phyloP scores from a whole-genome alignment of 2,113 vertebrate genomes.

The Otus sunia region DNA sequence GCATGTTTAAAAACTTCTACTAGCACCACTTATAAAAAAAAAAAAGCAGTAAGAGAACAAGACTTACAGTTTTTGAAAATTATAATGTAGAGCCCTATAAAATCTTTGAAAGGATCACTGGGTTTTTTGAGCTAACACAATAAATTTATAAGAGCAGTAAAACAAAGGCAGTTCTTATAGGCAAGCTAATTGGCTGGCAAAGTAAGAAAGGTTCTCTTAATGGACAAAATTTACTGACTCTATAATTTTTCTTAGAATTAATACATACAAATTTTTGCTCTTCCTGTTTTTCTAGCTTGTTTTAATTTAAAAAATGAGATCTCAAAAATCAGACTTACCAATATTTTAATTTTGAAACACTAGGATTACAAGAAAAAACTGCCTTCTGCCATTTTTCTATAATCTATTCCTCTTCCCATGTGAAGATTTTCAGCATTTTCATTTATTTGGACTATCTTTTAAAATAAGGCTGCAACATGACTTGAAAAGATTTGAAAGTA shows the following conservation, averaged over 20 bases:
- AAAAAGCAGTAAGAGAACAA: not conserved
- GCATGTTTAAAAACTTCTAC: not conserved
- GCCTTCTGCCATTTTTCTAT: not conserved
- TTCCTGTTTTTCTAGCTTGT: not conserved
- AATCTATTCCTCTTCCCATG: not conserved
- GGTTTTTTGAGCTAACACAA: not conserved
- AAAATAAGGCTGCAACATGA: not conserved
- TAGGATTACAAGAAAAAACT: not conserved
- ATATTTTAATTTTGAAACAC: not conserved
- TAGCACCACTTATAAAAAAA: not conserved
- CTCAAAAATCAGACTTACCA: not conserved
- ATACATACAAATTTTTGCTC: not conserved
- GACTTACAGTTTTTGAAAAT: not conserved
- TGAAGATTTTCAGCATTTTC: not conserved
- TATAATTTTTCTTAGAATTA: not conserved
- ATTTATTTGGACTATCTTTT: not conserved
- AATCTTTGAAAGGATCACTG: not conserved
- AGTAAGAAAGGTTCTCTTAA: not conserved
- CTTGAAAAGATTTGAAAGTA: not conserved
- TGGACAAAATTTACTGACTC: not conserved
- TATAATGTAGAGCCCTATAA: not conserved
- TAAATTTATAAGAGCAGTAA: slow-evolving; percentile 38
- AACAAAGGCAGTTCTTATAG: slow-evolving; percentile 12
- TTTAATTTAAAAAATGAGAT: not conserved
- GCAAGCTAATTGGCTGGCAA: not conserved